Evolutionary conservation across 2,888 invertebrate species (phyloP), one percentile per base, ranked within the genome.

Genomic region (Biston stratarius): DNA sequence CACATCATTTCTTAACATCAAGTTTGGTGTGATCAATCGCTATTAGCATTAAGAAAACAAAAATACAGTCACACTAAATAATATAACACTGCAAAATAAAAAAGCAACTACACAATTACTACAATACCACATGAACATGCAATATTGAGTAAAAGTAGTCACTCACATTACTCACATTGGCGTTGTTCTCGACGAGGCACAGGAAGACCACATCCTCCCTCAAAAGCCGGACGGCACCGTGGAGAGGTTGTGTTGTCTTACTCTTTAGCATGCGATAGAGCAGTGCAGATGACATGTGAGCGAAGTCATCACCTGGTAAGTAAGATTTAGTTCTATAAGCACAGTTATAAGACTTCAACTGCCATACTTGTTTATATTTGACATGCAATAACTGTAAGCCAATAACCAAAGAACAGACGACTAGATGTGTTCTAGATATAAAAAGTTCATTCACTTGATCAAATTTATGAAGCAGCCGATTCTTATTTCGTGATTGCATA

Each of bases 121-220:
- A 57, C 44, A 57, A 57, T 57, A 57, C 44, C 14, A 55, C 55
- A 55, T 11, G 12, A 8, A 15, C 55, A 55, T 55, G 55, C 55
- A 55, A 55, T 55, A 55, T 44, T 55, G 55, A 10, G 55, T 42
- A 55, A 42, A 40, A 42, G 55, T 55, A 12, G 55, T 55, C 42
- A 55, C 55, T 55, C 24, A 55, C 65, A 48, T 70, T 78, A 96
- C 96, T 96, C 88, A 99, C 98, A 95, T 97, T 96, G 36, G 96
- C 95, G 82, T 97, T 96, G 90, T 97, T 97, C 88, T 99, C 99
- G 55, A 99, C 97, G 61, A 99, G 95, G 86, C 97, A 99, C 61
- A 99, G 94, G 89, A 99, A 98, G 6, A 99, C 98, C 5, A 99
- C 99, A 87, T 99, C 99, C 83, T 99, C 99, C 38, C 99, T 93